Conservation (phyloP, 2,888 invertebrate species). For the Biston betularia region DNA sequence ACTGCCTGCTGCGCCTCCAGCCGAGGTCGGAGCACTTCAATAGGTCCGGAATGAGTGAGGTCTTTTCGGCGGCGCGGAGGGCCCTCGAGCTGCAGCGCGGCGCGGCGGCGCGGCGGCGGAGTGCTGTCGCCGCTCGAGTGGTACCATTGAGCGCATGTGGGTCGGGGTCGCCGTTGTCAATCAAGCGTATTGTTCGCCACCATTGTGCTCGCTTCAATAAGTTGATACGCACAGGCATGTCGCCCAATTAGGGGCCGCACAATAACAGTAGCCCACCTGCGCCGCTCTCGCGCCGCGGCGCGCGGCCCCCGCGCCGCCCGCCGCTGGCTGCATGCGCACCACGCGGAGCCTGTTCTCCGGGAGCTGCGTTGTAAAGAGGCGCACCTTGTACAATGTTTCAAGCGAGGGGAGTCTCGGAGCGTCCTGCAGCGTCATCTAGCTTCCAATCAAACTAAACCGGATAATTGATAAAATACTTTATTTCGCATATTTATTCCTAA, state of each 20-base stretch:
- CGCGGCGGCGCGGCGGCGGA: constrained; percentile 23
- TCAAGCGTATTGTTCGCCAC: constrained; percentile 36
- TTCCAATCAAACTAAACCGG: too few species aligned
- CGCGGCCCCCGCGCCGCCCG: not conserved
- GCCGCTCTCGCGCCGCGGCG: too few species aligned
- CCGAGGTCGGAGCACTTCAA: not conserved
- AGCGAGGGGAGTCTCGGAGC: too few species aligned
- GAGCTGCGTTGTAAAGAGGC: too few species aligned
- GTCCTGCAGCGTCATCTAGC: too few species aligned
- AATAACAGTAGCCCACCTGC: not conserved
- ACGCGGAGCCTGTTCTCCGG: too few species aligned
- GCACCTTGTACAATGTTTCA: too few species aligned
- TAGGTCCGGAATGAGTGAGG: too few species aligned
- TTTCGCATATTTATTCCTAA: too few species aligned
- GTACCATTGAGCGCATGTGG: constrained; percentile 47
- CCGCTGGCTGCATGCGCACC: too few species aligned
- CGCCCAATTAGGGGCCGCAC: not conserved
- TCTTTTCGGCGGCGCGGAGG: too few species aligned
- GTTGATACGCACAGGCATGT: constrained; percentile 10
- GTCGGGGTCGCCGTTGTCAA: constrained; percentile 45
- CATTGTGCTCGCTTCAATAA: constrained; percentile 31
- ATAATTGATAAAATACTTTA: too few species aligned
- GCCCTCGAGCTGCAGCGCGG: constrained; percentile 2
- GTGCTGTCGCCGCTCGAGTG: constrained; percentile 36
- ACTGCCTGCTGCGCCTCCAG: not conserved